These are phyloP conservation scores for Phacellophora camtschatica DNA, from an alignment of 30 jellyfish, hydroid and myxozoan genomes.

Conservation along the genomic window DNA sequence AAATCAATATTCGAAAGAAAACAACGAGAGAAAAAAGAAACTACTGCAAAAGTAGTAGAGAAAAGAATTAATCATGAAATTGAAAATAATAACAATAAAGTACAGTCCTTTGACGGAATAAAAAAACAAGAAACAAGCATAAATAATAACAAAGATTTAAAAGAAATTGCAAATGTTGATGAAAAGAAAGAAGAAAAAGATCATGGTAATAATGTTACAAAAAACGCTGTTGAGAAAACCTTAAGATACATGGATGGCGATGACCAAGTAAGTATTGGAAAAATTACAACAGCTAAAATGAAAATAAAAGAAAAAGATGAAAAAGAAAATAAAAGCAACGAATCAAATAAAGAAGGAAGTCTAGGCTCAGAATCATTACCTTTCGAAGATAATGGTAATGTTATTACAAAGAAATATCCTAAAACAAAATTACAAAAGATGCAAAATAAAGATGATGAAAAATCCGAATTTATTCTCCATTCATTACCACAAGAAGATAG, in stretches of 20 bases:
- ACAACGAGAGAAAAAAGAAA: not conserved
- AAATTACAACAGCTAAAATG: not conserved
- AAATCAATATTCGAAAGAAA: not conserved
- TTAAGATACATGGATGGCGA: not conserved
- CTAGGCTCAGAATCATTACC: not conserved
- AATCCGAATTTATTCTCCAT: not conserved
- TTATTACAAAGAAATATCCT: not conserved
- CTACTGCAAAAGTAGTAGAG: not conserved
- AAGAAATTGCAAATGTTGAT: no score
- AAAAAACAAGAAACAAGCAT: no score
- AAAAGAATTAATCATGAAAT: no score
- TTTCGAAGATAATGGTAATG: not conserved
- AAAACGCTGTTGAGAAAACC: no score
- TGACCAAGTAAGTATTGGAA: not conserved
- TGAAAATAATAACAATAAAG: no score
- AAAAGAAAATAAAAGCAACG: not conserved
- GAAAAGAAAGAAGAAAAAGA: no score
- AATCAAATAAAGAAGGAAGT: not conserved
- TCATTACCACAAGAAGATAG: conserved; percentile 45
- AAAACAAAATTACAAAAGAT: not conserved
- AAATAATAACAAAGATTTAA: no score
- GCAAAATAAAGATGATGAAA: conserved; percentile 6
- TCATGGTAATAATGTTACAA: no score
- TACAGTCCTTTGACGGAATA: no score
- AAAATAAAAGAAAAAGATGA: not conserved